Evolutionary conservation across 2,797 vertebrate genomes (phyloP).

Genomic region (Chloroceryle amazona): DNA sequence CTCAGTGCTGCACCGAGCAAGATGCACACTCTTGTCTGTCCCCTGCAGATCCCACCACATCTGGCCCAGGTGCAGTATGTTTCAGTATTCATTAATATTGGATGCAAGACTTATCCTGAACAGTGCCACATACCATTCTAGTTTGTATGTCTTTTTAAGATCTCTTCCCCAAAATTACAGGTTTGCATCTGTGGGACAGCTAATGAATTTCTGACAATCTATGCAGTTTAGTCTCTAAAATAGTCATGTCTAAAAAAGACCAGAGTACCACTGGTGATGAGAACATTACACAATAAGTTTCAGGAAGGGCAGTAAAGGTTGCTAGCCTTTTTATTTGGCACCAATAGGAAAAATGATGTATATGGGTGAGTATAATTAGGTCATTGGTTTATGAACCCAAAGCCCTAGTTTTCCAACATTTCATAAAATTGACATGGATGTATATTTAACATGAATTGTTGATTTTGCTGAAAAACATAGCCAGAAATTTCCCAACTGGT

Average conservation of each 20-base stretch:
- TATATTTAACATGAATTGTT: neutral
- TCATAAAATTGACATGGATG: neutral
- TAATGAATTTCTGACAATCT: neutral
- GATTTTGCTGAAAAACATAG: neutral
- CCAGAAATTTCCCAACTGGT: neutral
- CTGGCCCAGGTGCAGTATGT: neutral
- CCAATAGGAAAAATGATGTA: neutral
- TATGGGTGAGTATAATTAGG: neutral
- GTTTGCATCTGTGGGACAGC: neutral
- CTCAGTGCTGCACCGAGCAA: neutral
- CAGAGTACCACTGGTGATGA: neutral
- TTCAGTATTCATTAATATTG: neutral
- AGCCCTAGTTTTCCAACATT: neutral
- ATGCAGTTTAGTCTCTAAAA: neutral
- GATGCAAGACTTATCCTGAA: neutral
- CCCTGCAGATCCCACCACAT: neutral
- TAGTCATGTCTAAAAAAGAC: neutral
- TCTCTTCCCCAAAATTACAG: neutral
- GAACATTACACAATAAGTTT: conserved; percentile 50
- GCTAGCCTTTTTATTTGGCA: neutral
- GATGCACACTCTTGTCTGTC: neutral
- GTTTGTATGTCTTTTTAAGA: neutral
- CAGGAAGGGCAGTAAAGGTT: neutral
- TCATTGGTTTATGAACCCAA: neutral
- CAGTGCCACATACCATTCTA: neutral